A percentile compares a stretch with the other conserved stretches of the same genome.
Conservation (phyloP, 2,113 vertebrate species). For the Otolemur garnettii region DNA sequence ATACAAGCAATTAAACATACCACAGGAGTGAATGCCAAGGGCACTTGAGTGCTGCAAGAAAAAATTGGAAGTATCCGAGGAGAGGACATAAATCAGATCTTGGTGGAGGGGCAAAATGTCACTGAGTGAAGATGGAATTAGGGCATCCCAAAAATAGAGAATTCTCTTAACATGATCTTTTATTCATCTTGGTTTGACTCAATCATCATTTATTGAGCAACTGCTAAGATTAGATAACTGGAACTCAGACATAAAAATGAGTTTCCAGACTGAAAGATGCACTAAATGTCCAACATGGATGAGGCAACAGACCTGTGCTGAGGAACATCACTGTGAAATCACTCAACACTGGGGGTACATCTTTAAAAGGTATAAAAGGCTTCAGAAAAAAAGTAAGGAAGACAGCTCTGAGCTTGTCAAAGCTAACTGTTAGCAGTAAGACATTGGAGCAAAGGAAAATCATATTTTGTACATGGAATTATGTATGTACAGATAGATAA, state of each 20-base stretch:
- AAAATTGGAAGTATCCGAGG: background rate
- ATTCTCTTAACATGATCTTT: background rate
- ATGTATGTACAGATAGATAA: background rate
- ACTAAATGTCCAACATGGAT: background rate
- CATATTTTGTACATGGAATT: background rate
- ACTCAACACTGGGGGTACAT: background rate
- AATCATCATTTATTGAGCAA: slow-evolving; percentile 2
- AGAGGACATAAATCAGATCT: background rate
- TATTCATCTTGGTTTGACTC: background rate
- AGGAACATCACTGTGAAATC: background rate
- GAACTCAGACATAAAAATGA: background rate
- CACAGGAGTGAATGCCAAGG: background rate
- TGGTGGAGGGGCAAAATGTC: background rate
- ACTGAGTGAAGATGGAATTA: background rate
- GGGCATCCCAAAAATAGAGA: background rate
- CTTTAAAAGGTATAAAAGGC: background rate
- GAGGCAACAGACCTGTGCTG: background rate
- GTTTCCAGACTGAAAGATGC: background rate
- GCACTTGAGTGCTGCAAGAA: background rate
- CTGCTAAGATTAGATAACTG: background rate
- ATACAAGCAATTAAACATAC: background rate
- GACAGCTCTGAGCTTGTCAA: slow-evolving; percentile 1
- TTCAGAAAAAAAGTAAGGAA: background rate
- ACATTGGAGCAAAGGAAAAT: background rate
- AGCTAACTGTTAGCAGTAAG: background rate